These are phyloP conservation scores for Drosophila nikananu DNA, from an alignment of 1,140 invertebrate species.

Conservation along the genomic window DNA sequence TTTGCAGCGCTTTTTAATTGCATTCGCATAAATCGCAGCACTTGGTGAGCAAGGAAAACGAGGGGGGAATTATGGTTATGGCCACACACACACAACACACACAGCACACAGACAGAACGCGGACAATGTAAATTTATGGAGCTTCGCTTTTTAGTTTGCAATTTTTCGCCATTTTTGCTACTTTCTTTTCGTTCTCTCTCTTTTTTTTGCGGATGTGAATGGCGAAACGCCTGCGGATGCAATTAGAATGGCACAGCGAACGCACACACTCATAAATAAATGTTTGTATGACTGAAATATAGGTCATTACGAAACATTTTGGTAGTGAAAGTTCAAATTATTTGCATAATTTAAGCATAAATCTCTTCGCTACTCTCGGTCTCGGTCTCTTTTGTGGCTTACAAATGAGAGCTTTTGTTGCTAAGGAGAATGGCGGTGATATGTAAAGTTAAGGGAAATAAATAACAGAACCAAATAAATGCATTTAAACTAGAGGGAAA, in stretches of 20 bases:
- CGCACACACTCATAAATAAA: constrained; percentile 36
- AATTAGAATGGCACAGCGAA: constrained; percentile 62
- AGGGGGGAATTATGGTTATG: constrained; percentile 66
- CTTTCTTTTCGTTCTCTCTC: constrained; percentile 1
- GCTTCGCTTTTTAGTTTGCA: constrained; percentile 66
- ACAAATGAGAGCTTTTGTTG: background rate
- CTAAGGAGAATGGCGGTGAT: background rate
- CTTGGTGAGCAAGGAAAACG: constrained; percentile 49
- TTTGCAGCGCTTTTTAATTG: constrained; percentile 62
- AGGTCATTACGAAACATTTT: constrained; percentile 43
- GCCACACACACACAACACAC: constrained; percentile 34
- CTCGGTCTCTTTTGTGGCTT: background rate
- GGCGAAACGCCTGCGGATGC: constrained; percentile 69
- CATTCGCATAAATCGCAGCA: constrained; percentile 70
- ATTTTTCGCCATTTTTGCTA: constrained; percentile 54
- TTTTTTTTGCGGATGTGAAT: constrained; percentile 49
- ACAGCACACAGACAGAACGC: constrained; percentile 17
- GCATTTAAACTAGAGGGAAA: background rate
- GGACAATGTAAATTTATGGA: constrained; percentile 56
- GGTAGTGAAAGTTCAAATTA: constrained; percentile 23
- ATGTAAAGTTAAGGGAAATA: background rate
- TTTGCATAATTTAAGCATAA: constrained; percentile 40
- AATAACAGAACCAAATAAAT: background rate
- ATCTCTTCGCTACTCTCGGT: constrained; percentile 9
- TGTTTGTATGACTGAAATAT: constrained; percentile 18